These are phyloP conservation scores for Drosophila bipectinata DNA, from an alignment of 1,140 invertebrate genomes.

Conservation along the genomic window DNA sequence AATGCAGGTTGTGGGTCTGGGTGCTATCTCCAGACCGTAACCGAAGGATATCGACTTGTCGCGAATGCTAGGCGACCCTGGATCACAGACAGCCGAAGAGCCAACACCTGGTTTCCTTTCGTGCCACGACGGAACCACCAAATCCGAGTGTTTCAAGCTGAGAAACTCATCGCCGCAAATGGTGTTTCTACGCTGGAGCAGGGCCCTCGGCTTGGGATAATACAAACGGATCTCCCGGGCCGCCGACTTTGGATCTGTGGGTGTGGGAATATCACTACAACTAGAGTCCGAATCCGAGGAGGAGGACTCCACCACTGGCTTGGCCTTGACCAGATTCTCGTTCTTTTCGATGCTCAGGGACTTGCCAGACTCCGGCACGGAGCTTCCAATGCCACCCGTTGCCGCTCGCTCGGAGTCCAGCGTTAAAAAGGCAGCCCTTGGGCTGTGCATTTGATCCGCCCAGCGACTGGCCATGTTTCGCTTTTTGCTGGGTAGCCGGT, in stretches of 20 bases:
- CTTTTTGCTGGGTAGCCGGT: slow-evolving; percentile 90
- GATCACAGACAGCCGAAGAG: slow-evolving; percentile 66
- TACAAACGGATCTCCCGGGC: slow-evolving; percentile 86
- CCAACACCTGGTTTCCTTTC: slow-evolving; percentile 59
- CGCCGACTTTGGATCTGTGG: slow-evolving; percentile 67
- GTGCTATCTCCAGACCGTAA: slow-evolving; percentile 88
- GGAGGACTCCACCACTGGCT: slow-evolving; percentile 52
- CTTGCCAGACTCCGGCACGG: slow-evolving; percentile 42
- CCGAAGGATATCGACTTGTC: slow-evolving; percentile 90
- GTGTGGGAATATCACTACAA: slow-evolving; percentile 81
- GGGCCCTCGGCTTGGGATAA: slow-evolving; percentile 89
- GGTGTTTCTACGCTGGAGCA: slow-evolving; percentile 92
- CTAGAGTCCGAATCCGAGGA: slow-evolving; percentile 83
- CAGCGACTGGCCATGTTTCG: slow-evolving; percentile 87
- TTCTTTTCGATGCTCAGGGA: slow-evolving; percentile 8
- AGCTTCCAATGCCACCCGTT: slow-evolving; percentile 83
- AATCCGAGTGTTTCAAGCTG: slow-evolving; percentile 60
- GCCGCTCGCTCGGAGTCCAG: slow-evolving; percentile 85
- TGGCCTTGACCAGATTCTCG: slow-evolving; percentile 14
- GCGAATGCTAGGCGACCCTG: slow-evolving; percentile 84
- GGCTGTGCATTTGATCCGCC: slow-evolving; percentile 87
- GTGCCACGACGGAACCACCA: slow-evolving; percentile 68
- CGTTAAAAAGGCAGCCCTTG: slow-evolving; percentile 87
- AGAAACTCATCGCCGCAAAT: slow-evolving; percentile 88
- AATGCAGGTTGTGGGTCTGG: slow-evolving; percentile 88